phyloP scores from a whole-genome alignment of 2,888 invertebrate genomes.

The Brenthis ino region DNA sequence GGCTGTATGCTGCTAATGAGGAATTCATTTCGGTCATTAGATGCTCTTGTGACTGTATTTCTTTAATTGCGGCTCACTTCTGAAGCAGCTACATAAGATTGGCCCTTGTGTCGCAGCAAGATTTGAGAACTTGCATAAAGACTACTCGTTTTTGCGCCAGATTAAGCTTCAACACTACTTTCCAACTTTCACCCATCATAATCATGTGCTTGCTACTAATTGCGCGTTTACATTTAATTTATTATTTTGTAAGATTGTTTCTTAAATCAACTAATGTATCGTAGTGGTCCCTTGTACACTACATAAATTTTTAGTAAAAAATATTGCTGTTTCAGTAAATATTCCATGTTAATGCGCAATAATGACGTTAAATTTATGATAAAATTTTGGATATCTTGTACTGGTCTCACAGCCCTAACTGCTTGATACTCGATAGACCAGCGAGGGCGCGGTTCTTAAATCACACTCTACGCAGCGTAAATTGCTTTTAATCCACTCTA shows the following conservation, averaged over 20 bases:
- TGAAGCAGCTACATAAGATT: constrained; percentile 35
- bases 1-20: constrained; percentile 42
- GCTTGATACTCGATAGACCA: constrained; percentile 32
- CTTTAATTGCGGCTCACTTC: constrained; percentile 39
- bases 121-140: constrained; percentile 20
- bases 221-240: constrained; percentile 11
- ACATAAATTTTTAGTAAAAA: neutral
- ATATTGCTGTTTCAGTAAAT: neutral
- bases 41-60: constrained; percentile 36
- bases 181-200: constrained; percentile 15
- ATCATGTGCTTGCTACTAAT: constrained; percentile 11
- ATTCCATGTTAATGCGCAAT: too few relatives aligned
- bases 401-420: constrained; percentile 30
- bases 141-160: constrained; percentile 19
- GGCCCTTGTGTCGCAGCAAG: constrained; percentile 32
- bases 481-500: constrained; percentile 76
- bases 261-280: neutral
- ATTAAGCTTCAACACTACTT: constrained; percentile 22
- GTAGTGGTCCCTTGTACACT: neutral
- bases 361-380: neutral
- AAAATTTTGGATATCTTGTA: neutral
- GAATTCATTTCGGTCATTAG: constrained; percentile 44
- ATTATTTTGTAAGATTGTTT: neutral
- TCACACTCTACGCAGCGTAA: constrained; percentile 66
- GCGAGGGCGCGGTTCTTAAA: constrained; percentile 54